A percentile compares a stretch with the other conserved stretches of the same genome.
Conservation (phyloP, 2,888 invertebrate genomes). For the Lasiommata megera region DNA sequence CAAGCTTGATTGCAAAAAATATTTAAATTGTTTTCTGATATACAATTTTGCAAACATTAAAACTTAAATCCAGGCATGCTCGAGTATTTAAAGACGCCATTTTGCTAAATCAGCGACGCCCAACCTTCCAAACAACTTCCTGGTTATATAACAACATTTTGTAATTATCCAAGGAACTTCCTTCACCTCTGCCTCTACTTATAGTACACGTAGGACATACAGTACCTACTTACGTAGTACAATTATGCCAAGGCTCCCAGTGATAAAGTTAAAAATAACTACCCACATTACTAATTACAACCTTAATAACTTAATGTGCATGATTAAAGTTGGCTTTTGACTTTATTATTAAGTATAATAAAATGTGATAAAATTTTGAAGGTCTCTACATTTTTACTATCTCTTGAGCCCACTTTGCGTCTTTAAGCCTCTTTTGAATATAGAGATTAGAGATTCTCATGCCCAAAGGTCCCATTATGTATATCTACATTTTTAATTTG, state of each 20-base stretch:
- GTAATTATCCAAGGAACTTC: conserved; percentile 29
- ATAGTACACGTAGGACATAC: conserved; percentile 16
- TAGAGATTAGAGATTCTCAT: too few relatives aligned
- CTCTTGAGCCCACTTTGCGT: not conserved
- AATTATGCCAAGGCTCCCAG: conserved; percentile 12
- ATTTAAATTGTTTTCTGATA: too few relatives aligned
- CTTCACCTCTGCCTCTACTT: conserved; percentile 27
- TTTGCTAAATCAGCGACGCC: too few relatives aligned
- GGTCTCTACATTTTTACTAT: not conserved
- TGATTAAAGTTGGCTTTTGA: conserved; percentile 3
- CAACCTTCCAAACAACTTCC: not conserved
- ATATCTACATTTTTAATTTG: too few relatives aligned
- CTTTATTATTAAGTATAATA: not conserved
- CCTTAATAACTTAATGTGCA: not conserved
- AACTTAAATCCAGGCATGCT: too few relatives aligned
- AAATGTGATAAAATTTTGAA: not conserved
- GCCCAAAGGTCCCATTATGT: too few relatives aligned
- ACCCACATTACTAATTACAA: conserved; percentile 4
- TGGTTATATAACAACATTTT: conserved; percentile 6
- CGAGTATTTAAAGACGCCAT: too few relatives aligned
- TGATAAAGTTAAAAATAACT: conserved; percentile 17
- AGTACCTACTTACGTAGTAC: not conserved
- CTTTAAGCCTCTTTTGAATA: too few relatives aligned
- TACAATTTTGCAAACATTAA: too few relatives aligned
- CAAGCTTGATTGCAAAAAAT: too few relatives aligned